Conservation (phyloP, 1,140 invertebrate species). For the Temnothorax longispinosus region DNA sequence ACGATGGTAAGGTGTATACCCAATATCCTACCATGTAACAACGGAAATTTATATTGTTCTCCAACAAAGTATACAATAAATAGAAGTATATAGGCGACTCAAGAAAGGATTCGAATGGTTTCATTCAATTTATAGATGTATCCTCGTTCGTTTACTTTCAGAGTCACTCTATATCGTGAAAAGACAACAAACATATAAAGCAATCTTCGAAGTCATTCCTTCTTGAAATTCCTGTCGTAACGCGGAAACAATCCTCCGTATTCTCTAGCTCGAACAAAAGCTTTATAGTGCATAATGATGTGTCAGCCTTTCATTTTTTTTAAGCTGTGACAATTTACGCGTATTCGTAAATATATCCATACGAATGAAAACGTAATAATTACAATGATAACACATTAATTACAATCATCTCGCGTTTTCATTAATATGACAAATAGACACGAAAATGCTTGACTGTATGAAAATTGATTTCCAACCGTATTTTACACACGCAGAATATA, state of each 20-base stretch:
- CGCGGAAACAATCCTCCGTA: neutral
- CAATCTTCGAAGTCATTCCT: constrained; percentile 12
- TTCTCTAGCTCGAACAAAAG: neutral
- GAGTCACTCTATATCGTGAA: neutral
- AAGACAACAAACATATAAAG: constrained; percentile 44
- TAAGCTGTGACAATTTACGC: neutral
- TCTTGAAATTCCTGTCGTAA: constrained; percentile 3
- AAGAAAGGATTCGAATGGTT: neutral
- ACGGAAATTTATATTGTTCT: constrained; percentile 34
- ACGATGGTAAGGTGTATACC: neutral
- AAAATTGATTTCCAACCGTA: neutral
- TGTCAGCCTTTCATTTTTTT: neutral
- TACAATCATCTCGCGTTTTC: neutral
- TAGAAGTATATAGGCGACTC: neutral
- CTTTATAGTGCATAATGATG: neutral
- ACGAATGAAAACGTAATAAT: neutral
- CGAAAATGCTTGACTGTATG: neutral
- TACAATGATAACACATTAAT: neutral
- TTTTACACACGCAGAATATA: neutral
- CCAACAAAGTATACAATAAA: constrained; percentile 12
- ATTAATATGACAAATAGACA: neutral
- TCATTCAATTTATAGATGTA: constrained; percentile 14
- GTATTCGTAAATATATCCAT: too few species aligned
- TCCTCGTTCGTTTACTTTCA: constrained; percentile 31
- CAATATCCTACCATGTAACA: neutral